phyloP scores from a whole-genome alignment of 2,113 vertebrate species.

The Empidonax traillii region DNA sequence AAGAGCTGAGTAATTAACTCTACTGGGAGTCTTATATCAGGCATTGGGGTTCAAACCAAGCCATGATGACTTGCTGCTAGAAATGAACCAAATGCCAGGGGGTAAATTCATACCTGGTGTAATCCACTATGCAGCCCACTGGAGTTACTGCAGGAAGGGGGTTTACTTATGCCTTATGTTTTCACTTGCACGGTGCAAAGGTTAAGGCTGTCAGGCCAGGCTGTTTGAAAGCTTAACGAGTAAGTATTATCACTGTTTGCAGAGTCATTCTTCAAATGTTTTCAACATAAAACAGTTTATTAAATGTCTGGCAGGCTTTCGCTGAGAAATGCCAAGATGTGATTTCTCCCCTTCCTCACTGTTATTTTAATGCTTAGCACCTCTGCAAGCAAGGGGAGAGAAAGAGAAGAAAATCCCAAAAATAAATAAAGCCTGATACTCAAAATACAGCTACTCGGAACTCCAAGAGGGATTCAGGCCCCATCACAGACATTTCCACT shows the following conservation, averaged over 20 bases:
- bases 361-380: conserved; percentile 36
- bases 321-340: conserved; percentile 27
- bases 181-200: conserved; percentile 52
- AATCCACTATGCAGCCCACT: not conserved
- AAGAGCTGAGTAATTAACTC: conserved; percentile 53
- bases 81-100: conserved; percentile 36
- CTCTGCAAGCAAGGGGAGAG: not conserved
- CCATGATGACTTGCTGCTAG: conserved; percentile 28
- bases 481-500: not conserved
- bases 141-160: not conserved
- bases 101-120: conserved; percentile 20
- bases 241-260: conserved; percentile 56
- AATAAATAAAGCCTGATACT: not conserved
- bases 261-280: conserved; percentile 59
- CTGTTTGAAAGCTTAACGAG: conserved; percentile 53
- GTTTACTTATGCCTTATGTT: conserved; percentile 30
- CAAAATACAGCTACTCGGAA: not conserved
- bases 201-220: conserved; percentile 47
- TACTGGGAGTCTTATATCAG: conserved; percentile 46
- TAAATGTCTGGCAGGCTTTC: conserved; percentile 36
- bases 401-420: not conserved
- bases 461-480: not conserved
- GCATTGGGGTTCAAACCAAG: conserved; percentile 8
- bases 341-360: not conserved
- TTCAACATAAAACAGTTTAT: conserved; percentile 42